Evolutionary conservation across 2,797 vertebrate species (phyloP).

Genomic region (Sciurus vulgaris): DNA sequence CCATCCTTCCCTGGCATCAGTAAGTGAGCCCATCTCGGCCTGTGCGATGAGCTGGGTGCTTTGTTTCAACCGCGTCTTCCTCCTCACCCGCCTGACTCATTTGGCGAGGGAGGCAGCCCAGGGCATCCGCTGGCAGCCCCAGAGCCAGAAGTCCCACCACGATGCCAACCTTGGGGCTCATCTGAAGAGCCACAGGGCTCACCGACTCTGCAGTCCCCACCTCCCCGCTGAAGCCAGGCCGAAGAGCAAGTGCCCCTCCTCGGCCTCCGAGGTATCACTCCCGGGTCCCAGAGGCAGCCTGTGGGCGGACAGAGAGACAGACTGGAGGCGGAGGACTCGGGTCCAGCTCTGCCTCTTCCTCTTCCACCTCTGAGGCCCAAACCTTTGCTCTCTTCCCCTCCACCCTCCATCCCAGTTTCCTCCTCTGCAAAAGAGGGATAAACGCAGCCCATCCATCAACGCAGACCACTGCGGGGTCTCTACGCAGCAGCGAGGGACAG

Average conservation of each 20-base stretch:
- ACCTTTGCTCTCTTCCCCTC: not conserved
- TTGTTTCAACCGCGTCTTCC: not conserved
- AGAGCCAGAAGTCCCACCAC: not conserved
- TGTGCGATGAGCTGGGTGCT: accelerated
- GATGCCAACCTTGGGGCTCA: not conserved
- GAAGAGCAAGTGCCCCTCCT: not conserved
- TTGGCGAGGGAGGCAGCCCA: accelerated
- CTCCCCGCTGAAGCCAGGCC: not conserved
- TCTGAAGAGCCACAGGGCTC: not conserved
- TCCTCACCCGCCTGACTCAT: not conserved
- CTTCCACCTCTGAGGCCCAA: too few species aligned
- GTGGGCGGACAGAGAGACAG: not conserved
- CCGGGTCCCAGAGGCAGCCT: not conserved
- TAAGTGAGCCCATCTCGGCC: accelerated
- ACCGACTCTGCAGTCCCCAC: accelerated
- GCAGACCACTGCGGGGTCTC: not conserved
- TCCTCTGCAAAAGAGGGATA: conserved; percentile 13
- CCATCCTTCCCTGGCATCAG: accelerated
- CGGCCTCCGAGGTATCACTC: not conserved
- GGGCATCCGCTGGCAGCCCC: not conserved
- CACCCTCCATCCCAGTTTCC: not conserved
- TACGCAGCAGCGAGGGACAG: not conserved
- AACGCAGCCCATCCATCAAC: not conserved
- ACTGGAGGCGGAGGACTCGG: accelerated
- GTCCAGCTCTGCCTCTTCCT: not conserved